Conservation (phyloP, 2,797 vertebrate genomes). For the Ambastaia sidthimunki region DNA sequence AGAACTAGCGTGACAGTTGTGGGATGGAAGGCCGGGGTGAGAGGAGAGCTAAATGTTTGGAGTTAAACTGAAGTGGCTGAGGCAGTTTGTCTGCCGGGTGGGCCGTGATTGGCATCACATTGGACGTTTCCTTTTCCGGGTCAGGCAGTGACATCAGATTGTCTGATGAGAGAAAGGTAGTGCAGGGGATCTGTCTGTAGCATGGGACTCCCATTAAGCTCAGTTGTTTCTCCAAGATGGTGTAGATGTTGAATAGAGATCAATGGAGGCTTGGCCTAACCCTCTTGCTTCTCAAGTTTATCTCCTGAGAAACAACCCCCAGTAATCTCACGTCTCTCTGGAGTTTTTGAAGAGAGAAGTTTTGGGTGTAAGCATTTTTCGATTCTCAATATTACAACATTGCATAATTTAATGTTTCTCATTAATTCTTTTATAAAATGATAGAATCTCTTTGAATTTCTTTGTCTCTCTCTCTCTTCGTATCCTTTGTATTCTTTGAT, state of each 20-base stretch:
- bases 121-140: conserved; percentile 41
- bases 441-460: not conserved
- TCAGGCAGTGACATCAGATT: conserved; percentile 31
- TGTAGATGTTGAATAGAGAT: too few relatives aligned
- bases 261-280: too few relatives aligned
- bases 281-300: too few relatives aligned
- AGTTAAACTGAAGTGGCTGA: conserved; percentile 56
- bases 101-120: conserved; percentile 52
- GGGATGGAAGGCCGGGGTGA: conserved; percentile 45
- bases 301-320: too few relatives aligned
- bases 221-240: too few relatives aligned
- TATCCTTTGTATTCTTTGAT: not conserved
- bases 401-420: too few relatives aligned
- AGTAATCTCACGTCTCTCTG: too few relatives aligned
- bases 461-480: not conserved
- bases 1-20: conserved; percentile 50
- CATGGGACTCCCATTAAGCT: not conserved
- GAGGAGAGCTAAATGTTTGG: conserved; percentile 55
- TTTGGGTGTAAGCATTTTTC: too few relatives aligned
- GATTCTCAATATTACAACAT: too few relatives aligned
- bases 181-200: not conserved
- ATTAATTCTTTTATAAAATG: too few relatives aligned
- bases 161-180: conserved; percentile 21
- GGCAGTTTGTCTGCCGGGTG: conserved; percentile 44
- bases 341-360: too few relatives aligned